Evolutionary conservation across 2,113 vertebrate species (phyloP).

Genomic region (Theristicus caerulescens): DNA sequence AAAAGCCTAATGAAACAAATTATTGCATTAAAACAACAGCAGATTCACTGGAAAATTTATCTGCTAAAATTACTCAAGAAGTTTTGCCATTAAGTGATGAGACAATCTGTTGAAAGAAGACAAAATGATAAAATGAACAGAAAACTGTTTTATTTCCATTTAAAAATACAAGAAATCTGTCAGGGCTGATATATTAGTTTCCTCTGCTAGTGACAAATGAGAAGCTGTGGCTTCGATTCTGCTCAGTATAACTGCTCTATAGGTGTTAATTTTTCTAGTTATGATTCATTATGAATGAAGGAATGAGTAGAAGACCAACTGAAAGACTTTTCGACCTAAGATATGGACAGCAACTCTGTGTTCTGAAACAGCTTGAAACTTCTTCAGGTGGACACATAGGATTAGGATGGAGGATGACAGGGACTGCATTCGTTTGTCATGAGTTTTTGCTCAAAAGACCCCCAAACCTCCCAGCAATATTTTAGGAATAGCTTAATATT

Average conservation of each 20-base stretch:
- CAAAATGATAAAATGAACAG: neutral
- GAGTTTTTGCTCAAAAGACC: neutral
- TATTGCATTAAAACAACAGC: neutral
- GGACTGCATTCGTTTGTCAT: neutral
- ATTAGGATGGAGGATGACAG: neutral
- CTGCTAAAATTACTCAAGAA: neutral
- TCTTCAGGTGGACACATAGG: neutral
- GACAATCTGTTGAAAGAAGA: neutral
- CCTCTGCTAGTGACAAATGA: neutral
- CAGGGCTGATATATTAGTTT: neutral
- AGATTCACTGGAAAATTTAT: neutral
- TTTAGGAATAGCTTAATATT: neutral
- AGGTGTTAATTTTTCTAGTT: neutral
- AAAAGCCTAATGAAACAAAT: neutral
- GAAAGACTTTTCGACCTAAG: neutral
- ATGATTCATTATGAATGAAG: neutral
- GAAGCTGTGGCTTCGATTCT: neutral
- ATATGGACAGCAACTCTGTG: neutral
- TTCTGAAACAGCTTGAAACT: neutral
- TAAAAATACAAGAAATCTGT: neutral
- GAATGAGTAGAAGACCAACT: neutral
- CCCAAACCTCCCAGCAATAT: neutral
- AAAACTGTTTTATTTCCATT: neutral
- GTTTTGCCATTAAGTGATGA: neutral
- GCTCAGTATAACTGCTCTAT: neutral